Evolutionary conservation across 2,113 vertebrate genomes (phyloP).

Genomic region (Notothenia rossii): DNA sequence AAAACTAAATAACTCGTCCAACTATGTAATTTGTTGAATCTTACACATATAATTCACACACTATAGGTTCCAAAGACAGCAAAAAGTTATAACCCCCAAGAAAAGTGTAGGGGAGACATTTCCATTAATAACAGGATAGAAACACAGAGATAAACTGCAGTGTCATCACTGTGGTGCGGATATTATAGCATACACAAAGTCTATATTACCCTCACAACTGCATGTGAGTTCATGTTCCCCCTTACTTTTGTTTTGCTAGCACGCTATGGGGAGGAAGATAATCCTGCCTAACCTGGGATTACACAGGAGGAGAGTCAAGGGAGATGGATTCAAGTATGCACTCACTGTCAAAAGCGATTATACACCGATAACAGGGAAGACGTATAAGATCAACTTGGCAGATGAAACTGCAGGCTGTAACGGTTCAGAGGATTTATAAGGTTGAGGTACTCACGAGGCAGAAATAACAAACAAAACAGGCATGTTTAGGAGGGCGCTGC

Average conservation of each 20-base stretch:
- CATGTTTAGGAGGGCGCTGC: constrained; percentile 7
- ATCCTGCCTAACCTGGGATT: constrained; percentile 71
- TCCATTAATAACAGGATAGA: constrained; percentile 74
- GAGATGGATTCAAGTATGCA: constrained; percentile 59
- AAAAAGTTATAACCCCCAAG: constrained; percentile 40
- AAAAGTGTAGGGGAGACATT: constrained; percentile 58
- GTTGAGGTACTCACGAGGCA: constrained; percentile 18
- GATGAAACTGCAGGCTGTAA: constrained; percentile 31
- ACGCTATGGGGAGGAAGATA: constrained; percentile 64
- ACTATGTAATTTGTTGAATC: constrained; percentile 55
- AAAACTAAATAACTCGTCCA: constrained; percentile 25
- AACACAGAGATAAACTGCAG: constrained; percentile 50
- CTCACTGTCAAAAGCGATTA: constrained; percentile 64
- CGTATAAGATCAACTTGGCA: constrained; percentile 29
- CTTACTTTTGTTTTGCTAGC: constrained; percentile 45
- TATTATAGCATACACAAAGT: constrained; percentile 49
- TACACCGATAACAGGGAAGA: constrained; percentile 34
- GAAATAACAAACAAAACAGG: constrained; percentile 60
- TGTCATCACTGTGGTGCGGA: constrained; percentile 52
- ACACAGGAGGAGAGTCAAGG: constrained; percentile 34
- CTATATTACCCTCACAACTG: constrained; percentile 43
- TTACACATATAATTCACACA: constrained; percentile 47
- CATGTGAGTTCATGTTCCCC: constrained; percentile 60
- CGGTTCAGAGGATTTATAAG: constrained; percentile 40
- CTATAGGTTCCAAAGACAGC: constrained; percentile 37